Evolutionary conservation across 2,888 invertebrate genomes (phyloP).

Genomic region (Metacarcinus magister): DNA sequence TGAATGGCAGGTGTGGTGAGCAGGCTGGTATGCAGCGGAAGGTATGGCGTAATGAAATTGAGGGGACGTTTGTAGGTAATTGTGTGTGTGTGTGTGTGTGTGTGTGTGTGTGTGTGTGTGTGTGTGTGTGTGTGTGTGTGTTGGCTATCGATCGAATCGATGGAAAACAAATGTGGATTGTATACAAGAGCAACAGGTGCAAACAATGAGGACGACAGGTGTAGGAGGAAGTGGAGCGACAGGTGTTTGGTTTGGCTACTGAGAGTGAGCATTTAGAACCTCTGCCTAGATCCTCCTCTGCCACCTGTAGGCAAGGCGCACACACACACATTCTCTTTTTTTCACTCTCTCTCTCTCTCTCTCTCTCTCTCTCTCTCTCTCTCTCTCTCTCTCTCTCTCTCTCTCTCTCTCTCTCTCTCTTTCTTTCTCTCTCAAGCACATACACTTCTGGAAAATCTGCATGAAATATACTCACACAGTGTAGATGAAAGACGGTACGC

Average conservation of each 20-base stretch:
- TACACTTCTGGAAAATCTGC: background rate
- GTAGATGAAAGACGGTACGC: background rate
- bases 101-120: conserved; percentile 41
- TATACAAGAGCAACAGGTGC: background rate
- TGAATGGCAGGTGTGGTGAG: conserved; percentile 4
- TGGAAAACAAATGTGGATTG: background rate
- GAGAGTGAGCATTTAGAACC: background rate
- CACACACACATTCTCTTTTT: background rate
- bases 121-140: conserved; percentile 31
- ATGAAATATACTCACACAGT: background rate
- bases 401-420: conserved; percentile 3
- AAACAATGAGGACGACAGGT: background rate
- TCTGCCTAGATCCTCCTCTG: background rate
- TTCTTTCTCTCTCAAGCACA: background rate
- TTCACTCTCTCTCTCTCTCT: conserved; percentile 29
- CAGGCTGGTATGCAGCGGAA: background rate
- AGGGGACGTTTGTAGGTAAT: background rate
- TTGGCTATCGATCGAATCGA: background rate
- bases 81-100: background rate
- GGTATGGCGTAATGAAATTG: background rate
- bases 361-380: conserved; percentile 48
- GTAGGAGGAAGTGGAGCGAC: background rate
- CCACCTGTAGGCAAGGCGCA: background rate
- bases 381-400: conserved; percentile 44
- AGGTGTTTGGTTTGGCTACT: background rate